A percentile compares a stretch with the other conserved stretches of the same genome.
Conservation (phyloP, 2,888 invertebrate species). For the Shargacucullia verbasci region DNA sequence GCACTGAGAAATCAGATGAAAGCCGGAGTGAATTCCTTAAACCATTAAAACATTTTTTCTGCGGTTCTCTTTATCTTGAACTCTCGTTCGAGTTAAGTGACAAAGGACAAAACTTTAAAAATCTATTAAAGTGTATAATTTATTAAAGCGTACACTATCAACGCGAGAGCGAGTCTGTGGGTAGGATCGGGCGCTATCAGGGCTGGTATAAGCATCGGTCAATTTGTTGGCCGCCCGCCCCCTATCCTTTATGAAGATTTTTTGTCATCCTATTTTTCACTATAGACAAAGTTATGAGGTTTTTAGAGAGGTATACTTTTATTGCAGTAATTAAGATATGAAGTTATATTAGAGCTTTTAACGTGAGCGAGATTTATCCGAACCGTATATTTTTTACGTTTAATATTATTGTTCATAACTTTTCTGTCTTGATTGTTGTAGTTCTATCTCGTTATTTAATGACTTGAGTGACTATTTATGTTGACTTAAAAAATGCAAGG, state of each 20-base stretch:
- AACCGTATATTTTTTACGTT: constrained; percentile 61
- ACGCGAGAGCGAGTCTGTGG: constrained; percentile 60
- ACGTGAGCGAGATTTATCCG: constrained; percentile 68
- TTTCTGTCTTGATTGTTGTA: constrained; percentile 43
- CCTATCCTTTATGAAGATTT: constrained; percentile 79
- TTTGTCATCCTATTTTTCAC: constrained; percentile 80
- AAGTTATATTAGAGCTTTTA: constrained; percentile 82
- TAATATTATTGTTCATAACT: constrained; percentile 62
- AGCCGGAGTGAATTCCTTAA: constrained; percentile 54
- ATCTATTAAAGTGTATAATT: constrained; percentile 78
- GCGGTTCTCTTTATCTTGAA: constrained; percentile 62
- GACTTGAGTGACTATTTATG: constrained; percentile 32
- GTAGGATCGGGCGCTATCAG: constrained; percentile 69
- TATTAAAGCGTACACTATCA: constrained; percentile 75
- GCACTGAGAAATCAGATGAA: constrained; percentile 57
- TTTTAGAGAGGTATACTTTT: constrained; percentile 81
- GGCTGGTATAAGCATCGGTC: constrained; percentile 74
- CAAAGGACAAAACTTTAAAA: constrained; percentile 66
- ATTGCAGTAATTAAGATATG: constrained; percentile 87
- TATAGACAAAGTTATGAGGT: constrained; percentile 79
- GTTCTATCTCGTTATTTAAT: constrained; percentile 46
- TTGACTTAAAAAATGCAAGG: constrained; percentile 39
- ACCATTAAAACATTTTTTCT: constrained; percentile 64
- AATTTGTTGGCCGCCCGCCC: constrained; percentile 76
- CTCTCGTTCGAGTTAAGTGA: constrained; percentile 60